These are phyloP conservation scores for Spodoptera exigua DNA, from an alignment of 2,888 invertebrate genomes.

Conservation along the genomic window DNA sequence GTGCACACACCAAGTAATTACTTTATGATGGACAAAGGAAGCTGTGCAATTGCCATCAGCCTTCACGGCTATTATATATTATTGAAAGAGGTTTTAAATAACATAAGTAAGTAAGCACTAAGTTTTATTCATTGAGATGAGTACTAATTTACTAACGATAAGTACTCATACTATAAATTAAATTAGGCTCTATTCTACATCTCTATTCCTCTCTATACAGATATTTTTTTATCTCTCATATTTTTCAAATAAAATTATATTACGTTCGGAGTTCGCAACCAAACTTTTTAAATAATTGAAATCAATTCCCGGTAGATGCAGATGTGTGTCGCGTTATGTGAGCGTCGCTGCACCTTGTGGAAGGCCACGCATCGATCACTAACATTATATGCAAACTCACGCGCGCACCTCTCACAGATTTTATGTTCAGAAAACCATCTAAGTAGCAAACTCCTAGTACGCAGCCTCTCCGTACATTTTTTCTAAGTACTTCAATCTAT, in stretches of 20 bases:
- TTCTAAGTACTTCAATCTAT: slow-evolving; percentile 31
- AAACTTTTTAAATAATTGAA: slow-evolving; percentile 34
- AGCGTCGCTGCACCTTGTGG: slow-evolving; percentile 27
- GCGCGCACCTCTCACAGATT: slow-evolving; percentile 12
- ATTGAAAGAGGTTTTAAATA: too few relatives aligned
- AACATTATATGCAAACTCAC: slow-evolving; percentile 43
- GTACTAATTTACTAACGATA: too few relatives aligned
- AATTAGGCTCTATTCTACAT: too few relatives aligned
- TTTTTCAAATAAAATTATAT: slow-evolving; percentile 5
- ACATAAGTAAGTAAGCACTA: too few relatives aligned
- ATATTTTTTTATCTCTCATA: too few relatives aligned
- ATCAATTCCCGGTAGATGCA: slow-evolving; percentile 27
- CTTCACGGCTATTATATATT: slow-evolving; percentile 19
- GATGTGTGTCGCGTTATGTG: slow-evolving; percentile 37
- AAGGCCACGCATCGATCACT: slow-evolving; percentile 27
- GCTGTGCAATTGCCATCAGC: slow-evolving; percentile 37
- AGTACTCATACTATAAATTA: too few relatives aligned
- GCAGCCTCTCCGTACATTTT: slow-evolving; percentile 6
- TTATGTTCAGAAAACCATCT: slow-evolving; percentile 10
- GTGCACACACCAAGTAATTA: slow-evolving; percentile 45
- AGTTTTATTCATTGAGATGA: too few relatives aligned
- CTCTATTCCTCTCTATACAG: too few relatives aligned
- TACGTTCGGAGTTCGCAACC: slow-evolving; percentile 12
- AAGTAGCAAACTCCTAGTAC: slow-evolving; percentile 12
- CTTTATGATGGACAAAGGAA: slow-evolving; percentile 50